phyloP scores from a whole-genome alignment of 2,888 invertebrate genomes.

The Hypolimnas misippus region DNA sequence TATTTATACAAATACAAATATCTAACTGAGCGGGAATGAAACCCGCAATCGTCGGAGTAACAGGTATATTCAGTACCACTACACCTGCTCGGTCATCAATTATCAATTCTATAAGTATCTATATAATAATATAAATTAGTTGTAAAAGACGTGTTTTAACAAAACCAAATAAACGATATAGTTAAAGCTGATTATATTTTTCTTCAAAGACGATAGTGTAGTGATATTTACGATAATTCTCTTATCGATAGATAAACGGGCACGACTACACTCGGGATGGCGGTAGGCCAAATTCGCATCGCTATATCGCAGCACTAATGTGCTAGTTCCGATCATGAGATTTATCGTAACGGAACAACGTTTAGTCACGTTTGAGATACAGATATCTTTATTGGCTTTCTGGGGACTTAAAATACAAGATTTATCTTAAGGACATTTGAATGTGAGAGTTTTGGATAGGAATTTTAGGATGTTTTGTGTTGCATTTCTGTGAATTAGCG shows the following conservation, averaged over 20 bases:
- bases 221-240: neutral
- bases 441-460: neutral
- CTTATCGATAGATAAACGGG: constrained; percentile 3
- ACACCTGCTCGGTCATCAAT: no score
- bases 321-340: constrained; percentile 40
- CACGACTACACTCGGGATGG: constrained; percentile 7
- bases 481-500: no score
- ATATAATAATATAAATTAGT: no score
- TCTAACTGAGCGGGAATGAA: no score
- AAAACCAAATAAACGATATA: no score
- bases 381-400: constrained; percentile 34
- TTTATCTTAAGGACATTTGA: constrained; percentile 8
- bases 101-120: no score
- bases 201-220: no score
- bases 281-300: constrained; percentile 33
- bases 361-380: constrained; percentile 36
- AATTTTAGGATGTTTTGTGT: neutral
- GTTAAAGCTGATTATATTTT: no score
- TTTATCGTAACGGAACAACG: constrained; percentile 37
- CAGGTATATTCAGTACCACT: no score
- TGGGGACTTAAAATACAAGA: constrained; percentile 10
- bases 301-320: constrained; percentile 41
- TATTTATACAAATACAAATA: no score
- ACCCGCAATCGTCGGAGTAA: no score
- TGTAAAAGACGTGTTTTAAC: no score